Base-by-base conservation (phyloP, 2,113 vertebrate genomes). In the Alaudala cheleensis region DNA sequence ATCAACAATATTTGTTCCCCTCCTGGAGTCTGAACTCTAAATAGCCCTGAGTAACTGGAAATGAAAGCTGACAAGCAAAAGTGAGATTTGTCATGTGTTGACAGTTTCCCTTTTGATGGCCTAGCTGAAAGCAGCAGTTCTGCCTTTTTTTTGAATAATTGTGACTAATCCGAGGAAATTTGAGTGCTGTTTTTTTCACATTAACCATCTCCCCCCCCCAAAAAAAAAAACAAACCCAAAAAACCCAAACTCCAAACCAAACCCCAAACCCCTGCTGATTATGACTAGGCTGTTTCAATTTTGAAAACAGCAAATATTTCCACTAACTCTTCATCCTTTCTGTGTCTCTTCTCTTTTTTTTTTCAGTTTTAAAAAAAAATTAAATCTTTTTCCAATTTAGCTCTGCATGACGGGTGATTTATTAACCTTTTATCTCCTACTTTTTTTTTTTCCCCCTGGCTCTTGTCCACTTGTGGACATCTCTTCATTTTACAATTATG, bases 401-500 rank as follows among this genome's bases (percentile, higher is more conserved):
- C 1, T 57, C 25, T 70, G 51, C 7, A 8, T 83, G 44, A 34
- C 18, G 60, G 7, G 3, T 54, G 39, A 51, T 60, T 39, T 74
- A 66, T 60, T 40, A 76, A 61, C 61, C 4, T 66, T 57, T 26
- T 42, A 6, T 62, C 6, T 53, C 8, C 9, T 39, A 16, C 3
- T 0, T 8, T 42, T 37, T 20, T 37, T 29, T 3, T 1, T 31
- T 37, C 0, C 3, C 3, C 4, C 5, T 51, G 6, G 3, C 12
- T 2, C 5, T 50, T 56, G 4, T 47, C 62, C 53, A 26, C 6
- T 64, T 69, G 34, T 2, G 10, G 33, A 23, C n/a, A 69, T 6
- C 6, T 56, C 17, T 60, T 47, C 6, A 54, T 61, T 82, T 79
- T 51, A 34, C 45, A 51, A 2, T 72, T 82, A 23, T 60, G 14